Percentiles rank a stretch among this genome's conserved stretches.
These are phyloP conservation scores for Sebastes minor DNA, from an alignment of 2,797 vertebrate genomes.

Conservation along the genomic window DNA sequence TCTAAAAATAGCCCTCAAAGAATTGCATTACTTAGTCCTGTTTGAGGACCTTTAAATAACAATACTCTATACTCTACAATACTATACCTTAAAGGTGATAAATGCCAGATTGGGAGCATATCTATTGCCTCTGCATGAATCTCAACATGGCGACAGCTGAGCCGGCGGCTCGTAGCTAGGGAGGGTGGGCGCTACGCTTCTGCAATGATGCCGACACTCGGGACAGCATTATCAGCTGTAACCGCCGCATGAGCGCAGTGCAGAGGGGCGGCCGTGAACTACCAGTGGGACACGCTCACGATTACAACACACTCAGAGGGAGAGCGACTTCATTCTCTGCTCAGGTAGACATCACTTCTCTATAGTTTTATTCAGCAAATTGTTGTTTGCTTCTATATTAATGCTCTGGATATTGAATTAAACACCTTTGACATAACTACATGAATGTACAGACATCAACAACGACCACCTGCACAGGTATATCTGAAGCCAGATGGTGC, in stretches of 20 bases:
- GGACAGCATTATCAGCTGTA: too few relatives aligned
- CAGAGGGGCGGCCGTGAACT: too few relatives aligned
- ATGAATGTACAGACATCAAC: background rate
- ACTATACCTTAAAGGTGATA: background rate
- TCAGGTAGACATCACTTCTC: background rate
- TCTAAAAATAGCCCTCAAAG: background rate
- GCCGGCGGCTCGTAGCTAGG: too few relatives aligned
- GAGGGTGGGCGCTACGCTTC: background rate
- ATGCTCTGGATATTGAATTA: background rate
- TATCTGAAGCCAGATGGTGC: background rate
- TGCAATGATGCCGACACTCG: fast-evolving
- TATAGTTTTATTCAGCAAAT: background rate
- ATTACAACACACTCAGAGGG: background rate
- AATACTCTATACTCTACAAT: background rate
- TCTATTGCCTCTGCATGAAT: background rate
- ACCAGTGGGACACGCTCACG: background rate
- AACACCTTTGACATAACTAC: background rate
- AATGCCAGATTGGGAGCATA: background rate
- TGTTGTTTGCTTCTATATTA: background rate
- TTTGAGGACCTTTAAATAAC: background rate
- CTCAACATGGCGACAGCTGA: too few relatives aligned
- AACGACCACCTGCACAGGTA: background rate
- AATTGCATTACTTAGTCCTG: background rate
- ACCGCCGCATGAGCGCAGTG: too few relatives aligned
- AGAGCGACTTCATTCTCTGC: background rate